These are phyloP conservation scores for Lytechinus variegatus DNA, from an alignment of 35 echinoderm and acorn worm species.

Conservation along the genomic window DNA sequence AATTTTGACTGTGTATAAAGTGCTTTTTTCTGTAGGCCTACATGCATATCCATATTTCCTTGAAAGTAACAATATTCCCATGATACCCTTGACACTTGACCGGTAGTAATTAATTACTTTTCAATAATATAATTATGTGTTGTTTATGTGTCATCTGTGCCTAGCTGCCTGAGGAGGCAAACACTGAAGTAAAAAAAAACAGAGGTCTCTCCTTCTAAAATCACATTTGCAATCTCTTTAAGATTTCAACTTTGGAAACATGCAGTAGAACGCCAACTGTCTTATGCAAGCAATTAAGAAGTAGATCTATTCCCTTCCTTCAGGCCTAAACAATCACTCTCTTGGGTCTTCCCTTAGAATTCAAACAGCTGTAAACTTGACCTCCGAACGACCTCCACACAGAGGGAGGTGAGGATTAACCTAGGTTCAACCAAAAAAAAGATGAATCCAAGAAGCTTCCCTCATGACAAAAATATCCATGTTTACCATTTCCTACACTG, in stretches of 20 bases:
- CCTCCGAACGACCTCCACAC: not conserved
- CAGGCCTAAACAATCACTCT: not conserved
- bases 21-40: no score
- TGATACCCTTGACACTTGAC: no score
- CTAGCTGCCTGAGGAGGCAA: no score
- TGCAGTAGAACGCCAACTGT: not conserved
- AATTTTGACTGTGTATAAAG: not conserved
- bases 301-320: not conserved
- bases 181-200: no score
- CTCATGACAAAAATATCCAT: not conserved
- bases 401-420: constrained; percentile 9
- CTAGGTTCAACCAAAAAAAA: not conserved
- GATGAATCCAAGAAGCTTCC: not conserved
- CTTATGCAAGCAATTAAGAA: not conserved
- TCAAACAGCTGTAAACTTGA: not conserved
- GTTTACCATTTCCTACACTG: not conserved
- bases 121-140: no score
- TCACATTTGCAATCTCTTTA: no score
- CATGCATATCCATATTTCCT: no score
- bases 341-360: not conserved
- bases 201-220: no score
- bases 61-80: no score
- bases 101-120: no score
- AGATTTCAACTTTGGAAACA: not conserved
- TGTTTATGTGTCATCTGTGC: no score